Evolutionary conservation across 2,888 invertebrate species (phyloP).

Genomic region (Caenorhabditis panamensis): DNA sequence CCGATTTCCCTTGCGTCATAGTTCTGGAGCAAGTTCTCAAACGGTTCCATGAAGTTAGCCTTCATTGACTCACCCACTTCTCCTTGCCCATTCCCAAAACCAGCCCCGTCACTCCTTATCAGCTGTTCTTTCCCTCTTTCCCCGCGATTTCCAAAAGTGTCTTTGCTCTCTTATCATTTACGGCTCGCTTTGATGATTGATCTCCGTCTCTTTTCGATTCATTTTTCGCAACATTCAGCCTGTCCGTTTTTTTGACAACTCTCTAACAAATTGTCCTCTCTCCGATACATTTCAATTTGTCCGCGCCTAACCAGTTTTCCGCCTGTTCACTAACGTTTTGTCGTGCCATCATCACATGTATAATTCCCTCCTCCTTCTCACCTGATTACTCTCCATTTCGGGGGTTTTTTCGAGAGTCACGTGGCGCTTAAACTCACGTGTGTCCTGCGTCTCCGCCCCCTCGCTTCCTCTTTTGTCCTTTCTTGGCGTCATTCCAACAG

Average conservation of each 20-base stretch:
- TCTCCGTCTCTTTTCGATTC: not conserved
- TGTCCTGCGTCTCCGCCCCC: constrained; percentile 5
- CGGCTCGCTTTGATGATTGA: not conserved
- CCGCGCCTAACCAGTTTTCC: constrained; percentile 6
- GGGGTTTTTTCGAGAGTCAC: constrained; percentile 41
- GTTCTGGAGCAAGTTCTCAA: too few relatives aligned
- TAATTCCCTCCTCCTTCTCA: constrained; percentile 7
- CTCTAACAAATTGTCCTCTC: not conserved
- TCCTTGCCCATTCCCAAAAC: too few relatives aligned
- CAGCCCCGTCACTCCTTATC: constrained; percentile 3
- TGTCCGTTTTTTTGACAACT: not conserved
- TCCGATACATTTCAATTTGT: not conserved
- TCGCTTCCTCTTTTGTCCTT: constrained; percentile 31
- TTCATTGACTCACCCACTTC: not conserved
- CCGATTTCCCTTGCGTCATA: constrained; percentile 32
- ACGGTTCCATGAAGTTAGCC: too few relatives aligned
- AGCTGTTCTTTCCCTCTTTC: not conserved
- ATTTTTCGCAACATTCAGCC: constrained; percentile 6
- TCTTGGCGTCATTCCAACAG: constrained; percentile 48
- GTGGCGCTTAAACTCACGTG: constrained; percentile 38
- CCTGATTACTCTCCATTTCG: constrained; percentile 18
- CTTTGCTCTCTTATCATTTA: not conserved
- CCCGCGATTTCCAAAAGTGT: constrained; percentile 1
- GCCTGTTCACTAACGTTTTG: not conserved
- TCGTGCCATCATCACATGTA: not conserved